Percentiles rank a stretch among this genome's conserved stretches.
phyloP scores from a whole-genome alignment of 2,113 vertebrate genomes.

The Mystacornis crossleyi region DNA sequence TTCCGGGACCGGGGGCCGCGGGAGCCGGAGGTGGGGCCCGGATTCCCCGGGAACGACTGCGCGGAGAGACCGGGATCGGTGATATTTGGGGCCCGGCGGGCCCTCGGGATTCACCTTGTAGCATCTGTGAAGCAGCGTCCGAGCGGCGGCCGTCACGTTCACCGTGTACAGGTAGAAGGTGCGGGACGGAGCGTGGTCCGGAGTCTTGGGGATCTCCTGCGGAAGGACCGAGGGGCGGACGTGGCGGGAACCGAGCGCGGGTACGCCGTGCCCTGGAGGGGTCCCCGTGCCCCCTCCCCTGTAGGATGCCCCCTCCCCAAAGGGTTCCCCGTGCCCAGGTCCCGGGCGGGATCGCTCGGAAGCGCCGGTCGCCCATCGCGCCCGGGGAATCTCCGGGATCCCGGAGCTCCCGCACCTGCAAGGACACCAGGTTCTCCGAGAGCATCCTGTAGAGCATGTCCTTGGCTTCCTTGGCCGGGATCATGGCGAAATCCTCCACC shows the following conservation, averaged over 20 bases:
- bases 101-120: neutral
- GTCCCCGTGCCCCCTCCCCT: too few species aligned
- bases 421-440: conserved; percentile 87
- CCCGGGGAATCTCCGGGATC: neutral
- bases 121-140: neutral
- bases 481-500: conserved; percentile 98
- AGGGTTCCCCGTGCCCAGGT: neutral
- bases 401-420: conserved; percentile 73
- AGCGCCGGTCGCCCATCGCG: neutral
- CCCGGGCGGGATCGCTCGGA: neutral
- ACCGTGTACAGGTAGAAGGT: neutral
- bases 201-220: neutral
- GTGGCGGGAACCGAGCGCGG: accelerated
- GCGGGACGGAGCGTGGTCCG: neutral
- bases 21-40: neutral
- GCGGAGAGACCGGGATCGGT: accelerated
- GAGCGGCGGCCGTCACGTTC: neutral
- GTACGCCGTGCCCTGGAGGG: too few species aligned
- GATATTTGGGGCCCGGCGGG: accelerated
- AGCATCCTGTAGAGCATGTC: conserved; percentile 96
- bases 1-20: neutral
- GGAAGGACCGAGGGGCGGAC: neutral
- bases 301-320: neutral
- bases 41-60: neutral
- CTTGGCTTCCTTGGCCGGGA: conserved; percentile 96